A percentile compares a stretch with the other conserved stretches of the same genome.
phyloP scores from a whole-genome alignment of 1,140 invertebrate species.

The Psix sp. region DNA sequence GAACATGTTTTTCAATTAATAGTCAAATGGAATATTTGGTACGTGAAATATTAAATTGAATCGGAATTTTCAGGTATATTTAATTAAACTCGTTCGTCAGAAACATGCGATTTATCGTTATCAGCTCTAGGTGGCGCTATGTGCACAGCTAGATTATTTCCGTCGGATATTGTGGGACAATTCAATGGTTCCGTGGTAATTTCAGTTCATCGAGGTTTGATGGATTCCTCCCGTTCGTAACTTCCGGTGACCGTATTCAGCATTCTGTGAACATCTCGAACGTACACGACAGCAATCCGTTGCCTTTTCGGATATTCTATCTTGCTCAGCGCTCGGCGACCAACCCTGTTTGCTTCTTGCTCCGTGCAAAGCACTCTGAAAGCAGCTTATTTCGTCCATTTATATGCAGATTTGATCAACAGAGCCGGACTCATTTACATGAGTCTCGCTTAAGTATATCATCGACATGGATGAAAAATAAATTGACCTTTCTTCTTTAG shows the following conservation, averaged over 20 bases:
- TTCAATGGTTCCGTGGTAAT: constrained; percentile 64
- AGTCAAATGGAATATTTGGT: no score
- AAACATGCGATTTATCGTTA: constrained; percentile 26
- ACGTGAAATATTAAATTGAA: no score
- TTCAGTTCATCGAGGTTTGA: constrained; percentile 65
- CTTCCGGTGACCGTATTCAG: constrained; percentile 47
- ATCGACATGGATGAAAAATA: constrained; percentile 39
- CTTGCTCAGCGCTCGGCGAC: constrained; percentile 2
- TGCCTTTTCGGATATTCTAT: constrained; percentile 9
- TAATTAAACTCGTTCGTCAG: no score
- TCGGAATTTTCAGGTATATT: no score
- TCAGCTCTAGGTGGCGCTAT: not conserved
- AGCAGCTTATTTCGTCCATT: constrained; percentile 67
- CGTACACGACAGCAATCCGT: constrained; percentile 2
- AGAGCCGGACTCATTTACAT: constrained; percentile 39
- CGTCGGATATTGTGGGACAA: constrained; percentile 71
- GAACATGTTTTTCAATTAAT: no score
- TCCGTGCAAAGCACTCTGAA: constrained; percentile 49
- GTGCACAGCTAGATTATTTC: constrained; percentile 69
- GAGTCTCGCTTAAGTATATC: no score
- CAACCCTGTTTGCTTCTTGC: constrained; percentile 6
- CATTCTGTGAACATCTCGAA: constrained; percentile 31
- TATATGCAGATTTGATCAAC: constrained; percentile 68
- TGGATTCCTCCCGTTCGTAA: constrained; percentile 49
- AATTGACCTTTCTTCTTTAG: constrained; percentile 25